These are phyloP conservation scores for Parnassius glacialis DNA, from an alignment of 2,888 invertebrate genomes.

Conservation along the genomic window DNA sequence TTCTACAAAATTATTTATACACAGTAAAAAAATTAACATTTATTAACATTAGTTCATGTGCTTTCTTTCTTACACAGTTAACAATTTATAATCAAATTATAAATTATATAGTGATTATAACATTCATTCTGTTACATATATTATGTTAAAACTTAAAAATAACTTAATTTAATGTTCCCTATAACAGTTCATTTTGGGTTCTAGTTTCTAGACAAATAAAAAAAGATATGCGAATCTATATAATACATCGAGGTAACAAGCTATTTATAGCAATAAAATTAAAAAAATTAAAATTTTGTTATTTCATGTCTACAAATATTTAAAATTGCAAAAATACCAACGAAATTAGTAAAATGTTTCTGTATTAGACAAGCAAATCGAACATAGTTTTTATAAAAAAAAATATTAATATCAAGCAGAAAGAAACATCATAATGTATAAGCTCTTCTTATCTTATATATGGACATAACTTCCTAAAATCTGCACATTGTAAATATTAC, in stretches of 20 bases:
- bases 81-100: constrained; percentile 19
- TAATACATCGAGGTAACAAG: constrained; percentile 51
- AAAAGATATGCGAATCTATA: constrained; percentile 2
- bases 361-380: too few species aligned
- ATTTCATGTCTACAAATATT: too few species aligned
- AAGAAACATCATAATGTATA: constrained; percentile 6
- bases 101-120: constrained; percentile 11
- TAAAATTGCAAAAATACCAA: too few species aligned
- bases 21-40: constrained; percentile 21
- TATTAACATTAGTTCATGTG: constrained; percentile 12
- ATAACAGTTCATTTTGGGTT: constrained; percentile 12
- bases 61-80: constrained; percentile 13
- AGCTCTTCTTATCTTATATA: constrained; percentile 17
- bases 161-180: constrained; percentile 12
- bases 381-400: neutral
- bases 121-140: constrained; percentile 11
- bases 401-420: neutral
- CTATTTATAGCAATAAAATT: constrained; percentile 53
- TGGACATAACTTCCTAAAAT: constrained; percentile 2
- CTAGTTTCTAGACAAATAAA: neutral
- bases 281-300: constrained; percentile 32
- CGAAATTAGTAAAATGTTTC: too few species aligned
- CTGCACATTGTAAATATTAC: constrained; percentile 16
- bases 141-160: constrained; percentile 11
- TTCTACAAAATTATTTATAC: constrained; percentile 13